Evolutionary conservation across 2,797 vertebrate genomes (phyloP), one percentile per base, ranked within the genome.

Genomic region (Cheirogaleus major): DNA sequence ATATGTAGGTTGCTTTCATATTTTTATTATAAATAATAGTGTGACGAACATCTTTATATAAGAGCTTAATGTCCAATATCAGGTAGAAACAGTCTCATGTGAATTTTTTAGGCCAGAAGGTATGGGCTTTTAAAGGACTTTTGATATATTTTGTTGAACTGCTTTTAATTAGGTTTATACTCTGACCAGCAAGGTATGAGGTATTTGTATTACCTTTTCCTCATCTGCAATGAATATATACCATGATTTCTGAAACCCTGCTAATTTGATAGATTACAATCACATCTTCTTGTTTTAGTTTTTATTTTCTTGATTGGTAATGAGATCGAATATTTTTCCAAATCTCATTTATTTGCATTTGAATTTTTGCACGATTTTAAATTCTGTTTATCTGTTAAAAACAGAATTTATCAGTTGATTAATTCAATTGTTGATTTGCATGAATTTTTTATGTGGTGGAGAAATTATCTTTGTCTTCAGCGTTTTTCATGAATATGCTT

Each of bases 271-370:
- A 94, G 83, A 48, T 94, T 94, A 80, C n/a, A 97, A 80, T 76
- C 79, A 80, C 76, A 45, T 86, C 27, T 85, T 95, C 89, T 89
- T 79, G 35, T 93, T 93, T 97, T 59, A 88, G 70, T 8, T 35
- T 94, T 65, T 86, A 87, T 96, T 96, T 95, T 85, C 82, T 82
- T 83, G 94, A 96, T 93, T 93, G 75, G 48, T 82, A 63, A 59
- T 35, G 72, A 96, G 82, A 81, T 13, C 73, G 94, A 95, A 87
- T 93, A 87, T 97, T 97, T 96, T 93, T 73, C 88, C 59, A 73
- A 92, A 76, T 65, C 80, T 27, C 91, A 81, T 67, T 95, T 95
- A 89, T 95, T 96, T 97, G 86, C 83, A 93, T 94, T 93, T 95
- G 67, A 70, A 76, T 85, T 95, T 79, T 75, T 92, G 35, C 65